phyloP scores from a whole-genome alignment of 2,113 vertebrate species.

The cattle (Bos taurus) region DNA sequence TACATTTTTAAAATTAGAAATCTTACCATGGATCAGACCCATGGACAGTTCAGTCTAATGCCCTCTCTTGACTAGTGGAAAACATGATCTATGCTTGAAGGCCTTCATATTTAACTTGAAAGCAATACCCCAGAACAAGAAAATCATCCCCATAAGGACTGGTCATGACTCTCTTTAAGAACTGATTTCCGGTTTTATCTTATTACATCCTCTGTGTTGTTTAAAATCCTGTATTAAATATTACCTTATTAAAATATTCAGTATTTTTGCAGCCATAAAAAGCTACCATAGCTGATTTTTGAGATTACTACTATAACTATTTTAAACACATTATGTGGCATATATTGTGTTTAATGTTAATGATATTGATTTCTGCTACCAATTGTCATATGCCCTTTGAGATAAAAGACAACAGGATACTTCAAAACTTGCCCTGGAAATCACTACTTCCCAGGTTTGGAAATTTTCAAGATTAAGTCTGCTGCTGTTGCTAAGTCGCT shows the following conservation, averaged over 20 bases:
- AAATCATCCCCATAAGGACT: neutral
- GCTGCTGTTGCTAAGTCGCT: too few species aligned
- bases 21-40: neutral
- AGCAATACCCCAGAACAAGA: neutral
- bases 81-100: neutral
- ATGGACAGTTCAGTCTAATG: neutral
- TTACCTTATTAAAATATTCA: neutral
- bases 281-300: neutral
- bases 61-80: neutral
- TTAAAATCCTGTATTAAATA: neutral
- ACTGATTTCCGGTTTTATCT: neutral
- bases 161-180: neutral
- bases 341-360: neutral
- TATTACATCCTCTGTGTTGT: neutral
- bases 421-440: neutral
- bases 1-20: neutral
- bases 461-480: neutral
- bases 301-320: neutral
- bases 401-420: neutral
- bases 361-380: neutral
- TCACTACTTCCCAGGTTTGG: neutral
- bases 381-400: neutral
- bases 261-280: neutral
- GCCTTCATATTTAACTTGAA: neutral
- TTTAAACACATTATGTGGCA: neutral